Evolutionary conservation across 2,113 vertebrate genomes (phyloP).

Genomic region (Clarias macrocephalus): DNA sequence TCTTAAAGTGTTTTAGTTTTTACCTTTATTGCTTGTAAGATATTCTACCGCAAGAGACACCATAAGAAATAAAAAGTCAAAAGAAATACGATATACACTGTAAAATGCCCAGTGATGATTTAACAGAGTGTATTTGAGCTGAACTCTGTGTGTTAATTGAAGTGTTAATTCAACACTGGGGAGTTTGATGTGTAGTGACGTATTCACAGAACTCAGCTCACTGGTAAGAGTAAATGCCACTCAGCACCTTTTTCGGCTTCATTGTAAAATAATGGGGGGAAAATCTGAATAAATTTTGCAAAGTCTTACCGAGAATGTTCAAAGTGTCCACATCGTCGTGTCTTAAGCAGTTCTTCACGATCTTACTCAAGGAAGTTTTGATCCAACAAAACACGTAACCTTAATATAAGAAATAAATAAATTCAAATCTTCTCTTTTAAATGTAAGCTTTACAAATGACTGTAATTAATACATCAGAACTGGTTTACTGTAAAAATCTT

Average conservation of each 20-base stretch:
- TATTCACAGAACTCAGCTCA: no score
- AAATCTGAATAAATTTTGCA: neutral
- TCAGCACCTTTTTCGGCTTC: no score
- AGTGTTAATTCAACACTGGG: no score
- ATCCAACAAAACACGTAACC: neutral
- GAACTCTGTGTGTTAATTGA: no score
- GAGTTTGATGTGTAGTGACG: no score
- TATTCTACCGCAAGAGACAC: neutral
- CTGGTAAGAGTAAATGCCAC: no score
- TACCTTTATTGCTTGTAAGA: neutral
- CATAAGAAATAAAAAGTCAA: neutral
- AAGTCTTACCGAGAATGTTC: neutral
- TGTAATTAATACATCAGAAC: neutral
- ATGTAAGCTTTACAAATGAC: neutral
- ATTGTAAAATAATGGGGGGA: neutral
- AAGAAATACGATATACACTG: neutral
- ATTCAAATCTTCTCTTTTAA: neutral
- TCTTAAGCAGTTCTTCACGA: neutral
- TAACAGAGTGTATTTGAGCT: no score
- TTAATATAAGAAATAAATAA: neutral
- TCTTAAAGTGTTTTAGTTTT: neutral
- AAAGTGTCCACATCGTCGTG: neutral
- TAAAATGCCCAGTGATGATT: no score
- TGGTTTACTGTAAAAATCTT: neutral
- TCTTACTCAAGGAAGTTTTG: accelerated